Percentiles rank a stretch among this genome's conserved stretches.
phyloP scores from a whole-genome alignment of 2,113 vertebrate species.

The Cyphomyrus discorhynchus region DNA sequence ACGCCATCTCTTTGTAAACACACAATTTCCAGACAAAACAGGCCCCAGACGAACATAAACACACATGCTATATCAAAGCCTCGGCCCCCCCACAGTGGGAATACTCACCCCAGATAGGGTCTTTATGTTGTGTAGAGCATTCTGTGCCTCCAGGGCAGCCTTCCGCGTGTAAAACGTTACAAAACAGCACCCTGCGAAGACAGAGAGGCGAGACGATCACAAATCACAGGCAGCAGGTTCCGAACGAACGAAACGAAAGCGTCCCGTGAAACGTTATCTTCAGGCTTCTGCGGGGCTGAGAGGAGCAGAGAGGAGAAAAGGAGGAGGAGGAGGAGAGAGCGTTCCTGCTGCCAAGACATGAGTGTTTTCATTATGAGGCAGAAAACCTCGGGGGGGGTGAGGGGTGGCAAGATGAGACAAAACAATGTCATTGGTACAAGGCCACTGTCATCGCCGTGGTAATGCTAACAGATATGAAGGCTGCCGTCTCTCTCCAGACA shows the following conservation, averaged over 20 bases:
- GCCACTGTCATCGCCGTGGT: not conserved
- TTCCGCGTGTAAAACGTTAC: conserved; percentile 99
- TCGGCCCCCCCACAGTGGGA: conserved; percentile 36
- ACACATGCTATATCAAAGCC: conserved; percentile 14
- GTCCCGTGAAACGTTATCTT: not conserved
- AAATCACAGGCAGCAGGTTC: not conserved
- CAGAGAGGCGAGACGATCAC: conserved; percentile 31
- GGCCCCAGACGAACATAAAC: conserved; percentile 24
- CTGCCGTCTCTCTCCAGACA: not conserved
- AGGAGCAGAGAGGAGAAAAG: not conserved
- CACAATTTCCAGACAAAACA: conserved; percentile 19
- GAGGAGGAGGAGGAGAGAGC: not conserved
- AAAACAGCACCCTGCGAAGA: conserved; percentile 93
- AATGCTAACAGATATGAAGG: not conserved
- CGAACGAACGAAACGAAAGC: not conserved
- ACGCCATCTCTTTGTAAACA: not conserved
- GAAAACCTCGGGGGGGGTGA: not conserved
- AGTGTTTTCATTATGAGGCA: not conserved
- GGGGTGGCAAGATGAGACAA: not conserved
- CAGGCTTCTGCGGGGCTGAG: not conserved
- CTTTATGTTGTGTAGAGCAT: conserved; percentile 99
- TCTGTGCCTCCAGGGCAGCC: conserved; percentile 98
- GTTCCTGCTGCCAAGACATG: not conserved
- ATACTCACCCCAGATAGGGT: conserved; percentile 99
- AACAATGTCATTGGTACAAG: not conserved